Evolutionary conservation across 64 coral and sea anemone genomes (phyloP), one percentile per base, ranked within the genome.

Genomic region (Hydrozoanthus tunicans): DNA sequence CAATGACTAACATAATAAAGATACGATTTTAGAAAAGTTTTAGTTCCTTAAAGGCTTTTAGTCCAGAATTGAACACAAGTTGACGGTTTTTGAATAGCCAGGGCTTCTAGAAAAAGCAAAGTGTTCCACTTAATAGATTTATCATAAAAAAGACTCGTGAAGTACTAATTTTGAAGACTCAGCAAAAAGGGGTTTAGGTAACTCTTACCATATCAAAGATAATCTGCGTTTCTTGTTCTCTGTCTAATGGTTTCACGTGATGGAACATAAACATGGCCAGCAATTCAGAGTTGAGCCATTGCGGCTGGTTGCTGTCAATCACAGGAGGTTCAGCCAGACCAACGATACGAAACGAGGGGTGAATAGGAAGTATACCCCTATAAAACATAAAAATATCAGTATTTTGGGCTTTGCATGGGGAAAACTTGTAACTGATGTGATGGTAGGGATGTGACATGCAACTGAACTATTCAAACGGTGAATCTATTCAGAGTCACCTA

Each of bases 251-350:
- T 25, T 88, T 58, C 12, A 99, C 91, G 64, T 95, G 94, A 82
- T 99, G 94, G 77, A 95, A 99, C 64, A 99, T 61, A 79, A 99
- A 99, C 92, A 99, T 93, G 64, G 94, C 76, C 26, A 99, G 77
- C 7, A 99, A 77, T 27, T 99, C 96, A 3, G 97, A 99, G 90
- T 92, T 95, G 7, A 99, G 92, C 97, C 97, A 99, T 56, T 93
- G 97, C 6, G 78, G 83, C 58, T 99, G 97, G 89, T 78, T 89
- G 17, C 91, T 93, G 13, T 92, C 78, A 26, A 93, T 53, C 7
- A 93, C 17, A 43, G 96, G 96, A 62, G 96, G 96, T 88, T 98
- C 96, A 53, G 91, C 96, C 51, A 98, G 62, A 82, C 93, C 96
- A 79, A 93, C 90, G 82, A 98, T 79, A 88, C 96, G 93, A 86